Conservation (phyloP, 2,888 invertebrate genomes). For the Melanophora roralis region DNA sequence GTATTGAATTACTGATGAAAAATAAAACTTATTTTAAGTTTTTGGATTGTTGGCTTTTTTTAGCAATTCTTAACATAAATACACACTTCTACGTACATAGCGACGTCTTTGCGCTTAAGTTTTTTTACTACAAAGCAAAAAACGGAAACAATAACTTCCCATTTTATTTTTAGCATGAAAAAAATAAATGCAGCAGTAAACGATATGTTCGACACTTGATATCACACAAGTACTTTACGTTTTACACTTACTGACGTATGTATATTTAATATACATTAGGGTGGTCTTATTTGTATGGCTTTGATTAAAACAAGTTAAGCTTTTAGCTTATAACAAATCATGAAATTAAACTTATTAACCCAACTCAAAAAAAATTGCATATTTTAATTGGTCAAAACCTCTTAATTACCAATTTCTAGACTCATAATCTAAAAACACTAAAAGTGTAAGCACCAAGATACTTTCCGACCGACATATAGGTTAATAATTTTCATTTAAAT, state of each 20-base stretch:
- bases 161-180: constrained; percentile 9
- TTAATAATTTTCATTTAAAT: too few species aligned
- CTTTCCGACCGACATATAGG: too few species aligned
- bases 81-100: not conserved
- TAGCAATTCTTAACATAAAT: not conserved
- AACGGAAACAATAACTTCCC: constrained; percentile 56
- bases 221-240: not conserved
- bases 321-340: not conserved
- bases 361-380: too few species aligned
- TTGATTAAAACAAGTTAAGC: too few species aligned
- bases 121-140: constrained; percentile 34
- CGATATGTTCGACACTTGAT: constrained; percentile 7
- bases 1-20: constrained; percentile 32
- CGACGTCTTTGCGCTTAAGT: constrained; percentile 20
- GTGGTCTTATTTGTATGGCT: too few species aligned
- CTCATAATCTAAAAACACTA: too few species aligned
- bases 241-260: not conserved
- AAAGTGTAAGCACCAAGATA: too few species aligned
- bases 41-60: not conserved
- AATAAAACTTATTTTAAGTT: not conserved
- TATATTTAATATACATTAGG: not conserved
- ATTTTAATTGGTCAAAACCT: too few species aligned
- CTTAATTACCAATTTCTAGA: too few species aligned
- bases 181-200: constrained; percentile 4
- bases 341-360: too few species aligned